These are phyloP conservation scores for Hymenopus coronatus DNA, from an alignment of 2,888 invertebrate genomes.

Conservation along the genomic window DNA sequence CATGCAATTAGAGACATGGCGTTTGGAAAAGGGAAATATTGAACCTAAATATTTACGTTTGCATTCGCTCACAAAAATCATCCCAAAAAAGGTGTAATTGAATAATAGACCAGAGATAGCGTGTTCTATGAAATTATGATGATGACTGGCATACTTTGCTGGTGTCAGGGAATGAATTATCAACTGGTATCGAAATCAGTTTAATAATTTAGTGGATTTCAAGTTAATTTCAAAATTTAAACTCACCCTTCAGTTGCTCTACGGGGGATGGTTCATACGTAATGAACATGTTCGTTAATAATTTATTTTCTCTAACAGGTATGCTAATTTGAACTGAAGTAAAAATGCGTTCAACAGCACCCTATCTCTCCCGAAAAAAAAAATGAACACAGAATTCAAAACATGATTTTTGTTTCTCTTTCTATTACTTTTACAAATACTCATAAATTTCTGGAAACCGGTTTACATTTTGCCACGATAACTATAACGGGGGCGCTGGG, in stretches of 20 bases:
- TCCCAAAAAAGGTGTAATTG: background rate
- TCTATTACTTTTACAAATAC: too few relatives aligned
- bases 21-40: background rate
- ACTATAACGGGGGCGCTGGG: too few relatives aligned
- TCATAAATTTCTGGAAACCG: too few relatives aligned
- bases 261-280: background rate
- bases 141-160: background rate
- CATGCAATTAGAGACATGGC: conserved; percentile 8
- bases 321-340: too few relatives aligned
- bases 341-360: too few relatives aligned
- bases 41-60: background rate
- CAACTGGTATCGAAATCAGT: background rate
- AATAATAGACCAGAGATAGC: background rate
- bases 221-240: background rate
- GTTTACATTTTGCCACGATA: too few relatives aligned
- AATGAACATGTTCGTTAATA: background rate
- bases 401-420: too few relatives aligned
- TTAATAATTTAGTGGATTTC: background rate
- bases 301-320: background rate
- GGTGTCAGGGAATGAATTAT: background rate
- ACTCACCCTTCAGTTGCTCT: background rate
- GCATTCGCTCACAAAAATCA: background rate
- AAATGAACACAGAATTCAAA: too few relatives aligned
- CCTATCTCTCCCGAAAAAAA: too few relatives aligned
- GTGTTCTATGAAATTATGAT: background rate